phyloP scores from a whole-genome alignment of 2,113 vertebrate genomes.

The Vulpes vulpes region DNA sequence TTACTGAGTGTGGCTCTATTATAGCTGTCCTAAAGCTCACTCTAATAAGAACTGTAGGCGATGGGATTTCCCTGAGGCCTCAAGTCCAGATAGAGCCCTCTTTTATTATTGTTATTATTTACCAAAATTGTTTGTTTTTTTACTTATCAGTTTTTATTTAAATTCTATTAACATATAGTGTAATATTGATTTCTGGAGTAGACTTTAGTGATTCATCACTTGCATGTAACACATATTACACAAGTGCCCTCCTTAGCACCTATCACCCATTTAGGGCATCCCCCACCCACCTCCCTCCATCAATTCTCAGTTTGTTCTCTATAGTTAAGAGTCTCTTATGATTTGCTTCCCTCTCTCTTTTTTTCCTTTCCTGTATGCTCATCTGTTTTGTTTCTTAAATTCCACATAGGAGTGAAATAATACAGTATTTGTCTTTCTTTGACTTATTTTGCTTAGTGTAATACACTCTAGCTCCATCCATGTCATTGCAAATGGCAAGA shows the following conservation, averaged over 20 bases:
- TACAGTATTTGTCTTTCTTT: neutral
- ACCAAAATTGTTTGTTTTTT: neutral
- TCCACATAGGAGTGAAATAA: neutral
- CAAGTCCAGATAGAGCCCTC: neutral
- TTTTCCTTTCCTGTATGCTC: neutral
- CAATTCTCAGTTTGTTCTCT: neutral
- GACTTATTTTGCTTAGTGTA: neutral
- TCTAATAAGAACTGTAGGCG: fast-evolving
- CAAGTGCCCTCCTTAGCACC: neutral
- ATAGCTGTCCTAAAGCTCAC: neutral
- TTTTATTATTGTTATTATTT: neutral
- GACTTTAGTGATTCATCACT: neutral
- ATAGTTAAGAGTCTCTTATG: neutral
- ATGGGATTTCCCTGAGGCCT: neutral
- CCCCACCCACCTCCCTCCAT: neutral
- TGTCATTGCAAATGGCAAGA: neutral
- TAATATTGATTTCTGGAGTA: neutral
- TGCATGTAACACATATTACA: neutral
- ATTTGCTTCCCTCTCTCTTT: neutral
- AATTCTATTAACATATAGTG: neutral
- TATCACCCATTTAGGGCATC: neutral
- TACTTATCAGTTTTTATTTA: neutral
- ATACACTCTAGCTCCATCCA: neutral
- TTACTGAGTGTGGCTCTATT: neutral
- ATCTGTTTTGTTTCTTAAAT: neutral